A percentile compares a stretch with the other conserved stretches of the same genome.
Conservation (phyloP, 2,113 vertebrate species). For the Elachura formosa region DNA sequence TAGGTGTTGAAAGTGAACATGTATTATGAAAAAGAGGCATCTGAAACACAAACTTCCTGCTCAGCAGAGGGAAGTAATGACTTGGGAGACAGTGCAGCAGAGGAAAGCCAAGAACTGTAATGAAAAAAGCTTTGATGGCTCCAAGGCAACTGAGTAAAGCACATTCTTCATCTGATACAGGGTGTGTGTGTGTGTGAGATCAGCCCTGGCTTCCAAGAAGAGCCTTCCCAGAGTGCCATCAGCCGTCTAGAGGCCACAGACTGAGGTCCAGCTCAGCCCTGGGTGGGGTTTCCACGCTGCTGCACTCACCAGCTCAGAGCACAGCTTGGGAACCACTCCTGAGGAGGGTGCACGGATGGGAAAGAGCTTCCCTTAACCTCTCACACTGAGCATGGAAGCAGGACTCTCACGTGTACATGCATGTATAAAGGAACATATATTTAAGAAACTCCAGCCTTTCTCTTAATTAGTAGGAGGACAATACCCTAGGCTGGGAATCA, state of each 20-base stretch:
- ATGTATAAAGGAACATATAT: rapidly evolving
- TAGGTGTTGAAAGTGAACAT: neutral
- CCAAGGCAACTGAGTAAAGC: neutral
- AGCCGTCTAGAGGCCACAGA: neutral
- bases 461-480: neutral
- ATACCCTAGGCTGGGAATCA: neutral
- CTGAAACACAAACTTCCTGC: neutral
- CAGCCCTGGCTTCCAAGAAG: neutral
- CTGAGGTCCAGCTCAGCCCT: neutral
- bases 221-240: neutral
- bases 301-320: neutral
- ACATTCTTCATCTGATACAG: neutral
- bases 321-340: neutral
- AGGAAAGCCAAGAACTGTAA: conserved; percentile 17
- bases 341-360: neutral
- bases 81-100: neutral
- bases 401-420: rapidly evolving
- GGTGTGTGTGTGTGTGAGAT: neutral
- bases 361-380: neutral
- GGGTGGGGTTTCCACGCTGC: neutral
- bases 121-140: conserved; percentile 24
- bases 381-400: neutral
- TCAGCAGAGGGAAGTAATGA: neutral
- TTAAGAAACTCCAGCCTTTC: neutral
- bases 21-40: neutral